Base-by-base conservation (phyloP, 2,113 vertebrate species). In the Corydoras maculifer region DNA sequence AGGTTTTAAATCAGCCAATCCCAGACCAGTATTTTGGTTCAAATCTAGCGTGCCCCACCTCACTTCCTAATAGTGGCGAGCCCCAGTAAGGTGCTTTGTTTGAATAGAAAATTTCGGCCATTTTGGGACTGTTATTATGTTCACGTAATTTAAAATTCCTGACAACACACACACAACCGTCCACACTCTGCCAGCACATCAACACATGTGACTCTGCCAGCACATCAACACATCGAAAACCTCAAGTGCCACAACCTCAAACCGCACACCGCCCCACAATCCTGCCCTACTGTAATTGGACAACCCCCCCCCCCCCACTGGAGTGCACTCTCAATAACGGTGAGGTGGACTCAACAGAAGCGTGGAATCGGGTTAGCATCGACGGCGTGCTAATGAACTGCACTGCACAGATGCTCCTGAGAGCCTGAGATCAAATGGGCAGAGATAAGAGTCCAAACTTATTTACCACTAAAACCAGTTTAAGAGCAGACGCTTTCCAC, bases 391-490 rank as follows among this genome's bases (percentile, higher is more conserved):
- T 73, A 67, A 67, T 67, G 66, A 73, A 73, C 71, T 61, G 65
- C 65, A 9, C 67, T 13, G 49, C 71, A 66, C 76, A 77, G 76
- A 74, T 77, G 67, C 61, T 66, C 71, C 62, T 58, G 60, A 72
- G 60, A 78, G 66, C 55, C 61, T 72, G 62, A 25, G 18, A 50
- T 49, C 69, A 75, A 72, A 71, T 67, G 64, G 57, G 61, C 29
- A 68, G 63, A 75, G 54, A 71, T 25, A 70, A 43, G 29, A 64
- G 63, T 68, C 72, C 68, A 78, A 78, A 68, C 72, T 64, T 68
- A 78, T 75, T 75, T 78, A 75, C 30, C 59, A 75, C 64, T 66
- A 66, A 75, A 75, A 67, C 64, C 65, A 75, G 73, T 75, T 78
- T 68, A 71, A 64, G 63, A 68, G 54, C 73, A 74, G 66, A 50